Conservation (phyloP, 2,888 invertebrate species). For the Platynereis dumerilii region DNA sequence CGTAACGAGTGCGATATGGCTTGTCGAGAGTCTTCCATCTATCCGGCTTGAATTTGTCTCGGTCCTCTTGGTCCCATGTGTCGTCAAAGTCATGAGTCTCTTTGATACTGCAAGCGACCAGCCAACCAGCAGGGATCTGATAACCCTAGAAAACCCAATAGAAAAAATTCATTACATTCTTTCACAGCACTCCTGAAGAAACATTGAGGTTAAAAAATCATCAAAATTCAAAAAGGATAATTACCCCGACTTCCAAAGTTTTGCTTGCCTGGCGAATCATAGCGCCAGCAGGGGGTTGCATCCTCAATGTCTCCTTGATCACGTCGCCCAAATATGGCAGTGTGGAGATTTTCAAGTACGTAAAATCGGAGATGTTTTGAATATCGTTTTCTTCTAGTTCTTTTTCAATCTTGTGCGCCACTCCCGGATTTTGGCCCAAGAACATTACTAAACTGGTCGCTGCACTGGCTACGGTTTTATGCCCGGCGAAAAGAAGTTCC, state of each 20-base stretch:
- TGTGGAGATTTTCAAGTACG: conserved; percentile 4
- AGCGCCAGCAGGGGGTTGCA: conserved; percentile 39
- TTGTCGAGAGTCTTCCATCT: conserved; percentile 38
- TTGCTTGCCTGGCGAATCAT: conserved; percentile 35
- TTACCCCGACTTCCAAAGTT: conserved; percentile 37
- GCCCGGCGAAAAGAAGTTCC: conserved; percentile 22
- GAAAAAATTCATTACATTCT: no score
- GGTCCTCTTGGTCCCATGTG: conserved; percentile 28
- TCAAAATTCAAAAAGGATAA: no score
- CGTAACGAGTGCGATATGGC: conserved; percentile 26
- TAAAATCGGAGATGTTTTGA: background rate
- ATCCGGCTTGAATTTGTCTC: conserved; percentile 40
- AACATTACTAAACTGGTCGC: conserved; percentile 16
- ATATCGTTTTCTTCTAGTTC: conserved; percentile 12
- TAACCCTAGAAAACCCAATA: conserved; percentile 46
- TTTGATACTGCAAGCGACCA: conserved; percentile 42
- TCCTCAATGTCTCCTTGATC: conserved; percentile 37
- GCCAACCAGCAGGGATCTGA: conserved; percentile 51
- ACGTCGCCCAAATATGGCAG: conserved; percentile 33
- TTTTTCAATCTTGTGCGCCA: conserved; percentile 10
- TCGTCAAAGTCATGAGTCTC: conserved; percentile 51
- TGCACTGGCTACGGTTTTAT: conserved; percentile 18
- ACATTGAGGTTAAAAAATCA: no score
- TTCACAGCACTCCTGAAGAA: no score
- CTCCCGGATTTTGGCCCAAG: conserved; percentile 11